Evolutionary conservation across 2,888 invertebrate species (phyloP).

Genomic region (Callyntrura guangdongensis): DNA sequence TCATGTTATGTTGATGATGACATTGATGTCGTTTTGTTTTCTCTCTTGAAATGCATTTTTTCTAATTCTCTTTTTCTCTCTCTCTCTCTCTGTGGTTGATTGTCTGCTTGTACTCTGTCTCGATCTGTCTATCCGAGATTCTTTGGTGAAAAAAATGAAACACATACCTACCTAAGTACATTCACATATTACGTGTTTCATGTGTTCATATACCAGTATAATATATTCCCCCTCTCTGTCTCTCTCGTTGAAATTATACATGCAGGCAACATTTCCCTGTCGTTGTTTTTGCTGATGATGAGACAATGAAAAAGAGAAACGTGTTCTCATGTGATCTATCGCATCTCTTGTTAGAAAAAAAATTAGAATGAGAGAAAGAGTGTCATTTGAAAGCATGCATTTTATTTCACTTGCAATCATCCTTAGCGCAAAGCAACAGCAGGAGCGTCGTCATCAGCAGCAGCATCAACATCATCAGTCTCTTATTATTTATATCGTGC

Average conservation of each 20-base stretch:
- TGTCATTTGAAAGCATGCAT: neutral
- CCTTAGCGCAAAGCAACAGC: neutral
- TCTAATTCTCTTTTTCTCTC: conserved; percentile 10
- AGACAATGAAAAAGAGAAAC: conserved; percentile 36
- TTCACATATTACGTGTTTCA: neutral
- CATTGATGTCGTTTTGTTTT: conserved; percentile 65
- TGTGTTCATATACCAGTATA: too few relatives aligned
- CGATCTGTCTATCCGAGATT: neutral
- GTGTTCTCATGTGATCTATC: conserved; percentile 54
- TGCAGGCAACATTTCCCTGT: conserved; percentile 29
- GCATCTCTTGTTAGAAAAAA: neutral
- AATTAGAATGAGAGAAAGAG: neutral
- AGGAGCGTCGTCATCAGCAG: neutral
- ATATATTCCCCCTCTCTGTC: too few relatives aligned
- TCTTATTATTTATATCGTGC: neutral
- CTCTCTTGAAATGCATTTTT: conserved; percentile 33
- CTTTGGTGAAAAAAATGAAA: conserved; percentile 1
- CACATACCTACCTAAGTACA: neutral
- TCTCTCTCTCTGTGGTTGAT: conserved; percentile 48
- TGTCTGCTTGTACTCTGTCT: conserved; percentile 42
- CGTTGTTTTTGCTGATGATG: conserved; percentile 11
- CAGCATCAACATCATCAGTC: conserved; percentile 3
- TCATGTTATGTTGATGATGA: conserved; percentile 52
- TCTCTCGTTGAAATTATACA: neutral
- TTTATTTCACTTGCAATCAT: conserved; percentile 20